These are phyloP conservation scores for Chelonus insularis DNA, from an alignment of 1,140 invertebrate genomes.

Conservation along the genomic window DNA sequence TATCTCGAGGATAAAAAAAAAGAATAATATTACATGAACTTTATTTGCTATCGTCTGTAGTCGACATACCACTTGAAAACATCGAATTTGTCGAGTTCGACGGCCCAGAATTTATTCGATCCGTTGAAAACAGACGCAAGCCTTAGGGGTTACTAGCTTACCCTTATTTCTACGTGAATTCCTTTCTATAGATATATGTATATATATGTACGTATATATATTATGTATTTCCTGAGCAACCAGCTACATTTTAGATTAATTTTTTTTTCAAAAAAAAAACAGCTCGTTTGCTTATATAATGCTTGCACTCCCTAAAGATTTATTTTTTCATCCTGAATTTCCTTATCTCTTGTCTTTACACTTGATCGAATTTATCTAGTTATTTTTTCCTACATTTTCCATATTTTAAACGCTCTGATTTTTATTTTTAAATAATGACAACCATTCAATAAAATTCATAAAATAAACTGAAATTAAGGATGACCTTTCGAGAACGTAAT, in stretches of 20 bases:
- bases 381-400: not conserved
- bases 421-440: no score
- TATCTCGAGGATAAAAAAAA: no score
- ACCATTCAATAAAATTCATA: no score
- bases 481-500: no score
- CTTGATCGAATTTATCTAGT: conserved; percentile 4
- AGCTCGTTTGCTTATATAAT: not conserved
- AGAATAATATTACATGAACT: not conserved
- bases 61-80: conserved; percentile 9
- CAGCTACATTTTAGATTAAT: not conserved
- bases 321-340: not conserved
- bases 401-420: no score
- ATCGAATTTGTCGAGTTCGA: conserved; percentile 20
- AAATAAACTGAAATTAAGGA: no score
- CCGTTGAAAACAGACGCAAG: conserved; percentile 13
- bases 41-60: conserved; percentile 13
- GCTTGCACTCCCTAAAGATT: not conserved
- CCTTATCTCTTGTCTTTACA: conserved; percentile 3
- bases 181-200: not conserved
- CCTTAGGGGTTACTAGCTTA: not conserved
- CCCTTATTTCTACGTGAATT: not conserved
- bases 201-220: not conserved
- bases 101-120: conserved; percentile 13
- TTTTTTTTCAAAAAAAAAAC: not conserved
- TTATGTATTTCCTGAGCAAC: not conserved